Evolutionary conservation across 2,113 vertebrate species (phyloP).

Genomic region (Ranitomeya imitator): DNA sequence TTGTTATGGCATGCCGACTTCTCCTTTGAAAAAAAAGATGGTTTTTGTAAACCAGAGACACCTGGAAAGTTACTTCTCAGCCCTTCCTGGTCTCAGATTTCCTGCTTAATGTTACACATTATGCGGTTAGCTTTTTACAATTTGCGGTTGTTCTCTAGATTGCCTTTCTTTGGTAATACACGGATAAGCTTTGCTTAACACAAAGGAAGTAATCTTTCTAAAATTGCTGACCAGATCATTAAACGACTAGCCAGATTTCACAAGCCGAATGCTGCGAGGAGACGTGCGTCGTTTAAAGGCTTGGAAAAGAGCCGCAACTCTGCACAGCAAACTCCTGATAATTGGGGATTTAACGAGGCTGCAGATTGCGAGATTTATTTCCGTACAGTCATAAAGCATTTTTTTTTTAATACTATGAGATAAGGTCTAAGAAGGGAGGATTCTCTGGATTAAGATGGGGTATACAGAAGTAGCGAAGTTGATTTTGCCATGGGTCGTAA

Average conservation of each 20-base stretch:
- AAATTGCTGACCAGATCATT: slow-evolving; percentile 67
- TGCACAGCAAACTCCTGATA: slow-evolving; percentile 24
- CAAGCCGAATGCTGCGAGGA: slow-evolving; percentile 17
- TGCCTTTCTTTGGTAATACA: slow-evolving; percentile 65
- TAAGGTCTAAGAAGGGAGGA: no score
- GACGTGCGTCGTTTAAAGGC: background rate
- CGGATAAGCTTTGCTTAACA: slow-evolving; percentile 63
- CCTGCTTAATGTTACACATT: slow-evolving; percentile 65
- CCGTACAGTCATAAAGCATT: background rate
- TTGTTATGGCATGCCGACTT: slow-evolving; percentile 58
- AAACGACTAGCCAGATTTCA: slow-evolving; percentile 49
- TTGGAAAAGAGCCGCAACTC: slow-evolving; percentile 9
- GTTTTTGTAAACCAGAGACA: slow-evolving; percentile 66
- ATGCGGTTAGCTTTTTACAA: slow-evolving; percentile 63
- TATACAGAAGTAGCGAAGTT: background rate
- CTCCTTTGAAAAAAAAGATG: slow-evolving; percentile 57
- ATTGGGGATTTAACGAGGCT: slow-evolving; percentile 20
- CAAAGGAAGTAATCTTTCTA: slow-evolving; percentile 65
- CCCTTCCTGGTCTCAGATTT: slow-evolving; percentile 66
- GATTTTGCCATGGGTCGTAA: background rate
- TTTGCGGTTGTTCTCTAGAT: slow-evolving; percentile 68
- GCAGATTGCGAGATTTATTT: background rate
- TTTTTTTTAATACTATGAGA: background rate
- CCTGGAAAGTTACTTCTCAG: slow-evolving; percentile 66
- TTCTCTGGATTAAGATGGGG: background rate